phyloP scores from a whole-genome alignment of 1,140 invertebrate genomes.

The Neodiprion lecontei region DNA sequence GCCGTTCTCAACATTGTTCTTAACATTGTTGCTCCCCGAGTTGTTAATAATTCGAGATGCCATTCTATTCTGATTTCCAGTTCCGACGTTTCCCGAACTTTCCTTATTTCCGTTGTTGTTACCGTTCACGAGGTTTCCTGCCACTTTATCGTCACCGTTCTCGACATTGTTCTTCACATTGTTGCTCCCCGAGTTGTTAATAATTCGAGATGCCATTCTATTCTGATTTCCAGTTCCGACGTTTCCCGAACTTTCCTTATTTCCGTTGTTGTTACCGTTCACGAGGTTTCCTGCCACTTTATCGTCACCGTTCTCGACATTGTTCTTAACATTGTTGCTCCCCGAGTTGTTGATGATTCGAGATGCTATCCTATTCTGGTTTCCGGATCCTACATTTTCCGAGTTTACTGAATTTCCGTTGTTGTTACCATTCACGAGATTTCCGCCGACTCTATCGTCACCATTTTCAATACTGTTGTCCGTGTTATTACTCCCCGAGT shows the following conservation, averaged over 20 bases:
- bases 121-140: constrained; percentile 22
- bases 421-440: constrained; percentile 20
- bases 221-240: not conserved
- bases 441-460: constrained; percentile 4
- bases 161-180: constrained; percentile 13
- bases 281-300: not conserved
- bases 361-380: not conserved
- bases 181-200: constrained; percentile 19
- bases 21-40: constrained; percentile 15
- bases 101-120: constrained; percentile 18
- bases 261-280: constrained; percentile 16
- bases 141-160: constrained; percentile 14
- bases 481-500: constrained; percentile 11
- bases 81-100: constrained; percentile 14
- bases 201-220: not conserved
- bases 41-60: constrained; percentile 12
- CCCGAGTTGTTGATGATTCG: constrained; percentile 10
- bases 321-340: not conserved
- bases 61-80: not conserved
- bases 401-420: constrained; percentile 8
- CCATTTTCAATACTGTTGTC: constrained; percentile 16
- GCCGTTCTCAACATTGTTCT: constrained; percentile 17
- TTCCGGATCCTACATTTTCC: constrained; percentile 8
- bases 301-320: constrained; percentile 3
- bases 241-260: constrained; percentile 4